Percentiles rank a stretch among this genome's conserved stretches.
phyloP scores from a whole-genome alignment of 2,797 vertebrate genomes.

The Sparus aurata region DNA sequence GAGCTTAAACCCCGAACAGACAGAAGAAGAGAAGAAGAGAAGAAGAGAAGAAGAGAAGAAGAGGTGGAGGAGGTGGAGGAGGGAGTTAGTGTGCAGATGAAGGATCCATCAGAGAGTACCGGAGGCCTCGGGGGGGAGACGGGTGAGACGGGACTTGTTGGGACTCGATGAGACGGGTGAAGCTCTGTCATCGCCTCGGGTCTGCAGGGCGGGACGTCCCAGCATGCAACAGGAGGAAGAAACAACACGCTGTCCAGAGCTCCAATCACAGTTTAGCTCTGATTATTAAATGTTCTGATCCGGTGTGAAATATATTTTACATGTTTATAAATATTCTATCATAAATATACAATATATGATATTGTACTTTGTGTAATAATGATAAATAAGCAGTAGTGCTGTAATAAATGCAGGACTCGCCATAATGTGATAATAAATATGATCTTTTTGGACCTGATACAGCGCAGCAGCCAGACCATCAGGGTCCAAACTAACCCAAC shows the following conservation, averaged over 20 bases:
- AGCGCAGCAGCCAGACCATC: no score
- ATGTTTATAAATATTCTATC: no score
- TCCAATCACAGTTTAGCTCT: neutral
- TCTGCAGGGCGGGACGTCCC: constrained; percentile 35
- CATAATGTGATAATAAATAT: no score
- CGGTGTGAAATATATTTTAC: no score
- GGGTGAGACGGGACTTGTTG: constrained; percentile 22
- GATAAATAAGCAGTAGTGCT: no score
- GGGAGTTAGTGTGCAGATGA: neutral
- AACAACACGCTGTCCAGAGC: neutral
- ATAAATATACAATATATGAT: no score
- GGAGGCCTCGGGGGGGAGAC: neutral
- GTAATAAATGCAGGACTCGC: no score
- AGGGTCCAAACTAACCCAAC: no score
- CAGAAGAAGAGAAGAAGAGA: neutral
- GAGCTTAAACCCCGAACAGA: neutral
- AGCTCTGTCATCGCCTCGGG: constrained; percentile 6
- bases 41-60: no score
- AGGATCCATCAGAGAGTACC: constrained; percentile 6
- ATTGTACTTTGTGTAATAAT: no score
- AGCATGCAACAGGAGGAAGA: constrained; percentile 48
- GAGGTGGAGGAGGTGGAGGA: no score
- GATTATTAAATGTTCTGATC: neutral
- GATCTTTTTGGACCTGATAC: no score
- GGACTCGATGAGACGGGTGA: constrained; percentile 54